Conservation (phyloP, 2,797 vertebrate species). For the Tragopan temminckii region DNA sequence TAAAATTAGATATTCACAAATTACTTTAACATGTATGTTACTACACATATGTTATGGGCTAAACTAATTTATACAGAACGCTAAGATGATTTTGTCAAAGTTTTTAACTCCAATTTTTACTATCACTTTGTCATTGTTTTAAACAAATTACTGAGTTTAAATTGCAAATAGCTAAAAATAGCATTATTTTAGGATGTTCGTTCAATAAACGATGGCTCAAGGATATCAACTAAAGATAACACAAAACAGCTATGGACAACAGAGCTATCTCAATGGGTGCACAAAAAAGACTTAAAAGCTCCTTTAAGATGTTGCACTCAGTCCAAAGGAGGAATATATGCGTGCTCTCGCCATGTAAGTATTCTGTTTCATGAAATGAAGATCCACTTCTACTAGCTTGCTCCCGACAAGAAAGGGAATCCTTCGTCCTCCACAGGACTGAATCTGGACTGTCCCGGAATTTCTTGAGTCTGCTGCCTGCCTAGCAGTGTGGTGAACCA, state of each 20-base stretch:
- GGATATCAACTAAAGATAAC: not conserved
- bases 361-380: not conserved
- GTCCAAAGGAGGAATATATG: not conserved
- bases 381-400: not conserved
- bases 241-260: not conserved
- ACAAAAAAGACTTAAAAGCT: not conserved
- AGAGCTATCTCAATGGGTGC: not conserved
- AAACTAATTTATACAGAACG: not conserved
- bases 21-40: not conserved
- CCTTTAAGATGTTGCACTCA: not conserved
- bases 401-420: accelerated
- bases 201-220: not conserved
- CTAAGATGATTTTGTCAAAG: not conserved
- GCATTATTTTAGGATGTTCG: not conserved
- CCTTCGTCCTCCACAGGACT: not conserved
- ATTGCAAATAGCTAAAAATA: not conserved
- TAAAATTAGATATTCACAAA: not conserved
- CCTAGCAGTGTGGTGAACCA: not conserved
- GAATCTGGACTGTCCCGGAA: not conserved
- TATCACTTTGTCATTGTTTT: not conserved
- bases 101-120: not conserved
- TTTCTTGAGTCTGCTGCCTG: not conserved
- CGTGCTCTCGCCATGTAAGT: accelerated
- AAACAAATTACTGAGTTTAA: not conserved
- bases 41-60: not conserved